Conservation (phyloP, 2,797 vertebrate species). For the Liasis olivaceus region DNA sequence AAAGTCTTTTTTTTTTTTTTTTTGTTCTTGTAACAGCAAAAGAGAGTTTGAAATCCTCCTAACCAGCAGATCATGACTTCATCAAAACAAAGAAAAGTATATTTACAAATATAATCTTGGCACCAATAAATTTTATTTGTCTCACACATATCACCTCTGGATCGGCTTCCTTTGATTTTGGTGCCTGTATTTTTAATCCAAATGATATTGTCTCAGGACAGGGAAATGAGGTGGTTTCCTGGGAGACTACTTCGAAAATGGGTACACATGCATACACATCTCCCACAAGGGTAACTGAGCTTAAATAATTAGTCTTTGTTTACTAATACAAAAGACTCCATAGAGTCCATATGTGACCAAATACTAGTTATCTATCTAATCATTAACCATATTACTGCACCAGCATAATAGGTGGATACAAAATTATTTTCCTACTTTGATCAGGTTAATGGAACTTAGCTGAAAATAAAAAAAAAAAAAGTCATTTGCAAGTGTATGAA, state of each 20-base stretch:
- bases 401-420: neutral
- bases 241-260: neutral
- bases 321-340: neutral
- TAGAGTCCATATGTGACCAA: neutral
- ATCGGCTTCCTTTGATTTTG: neutral
- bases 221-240: neutral
- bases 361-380: neutral
- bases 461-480: neutral
- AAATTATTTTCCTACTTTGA: conserved; percentile 4
- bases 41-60: neutral
- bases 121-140: neutral
- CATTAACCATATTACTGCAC: neutral
- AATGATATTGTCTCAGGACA: neutral
- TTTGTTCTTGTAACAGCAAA: neutral
- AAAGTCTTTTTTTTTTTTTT: neutral
- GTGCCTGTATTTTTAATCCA: neutral
- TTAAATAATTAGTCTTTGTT: neutral
- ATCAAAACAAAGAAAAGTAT: neutral
- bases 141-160: neutral
- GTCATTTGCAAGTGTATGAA: neutral
- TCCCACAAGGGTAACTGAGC: neutral
- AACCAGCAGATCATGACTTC: neutral
- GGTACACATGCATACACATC: neutral
- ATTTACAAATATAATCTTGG: neutral
- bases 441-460: conserved; percentile 1